Conservation (phyloP, 2,888 invertebrate species). For the Catocala nupta region DNA sequence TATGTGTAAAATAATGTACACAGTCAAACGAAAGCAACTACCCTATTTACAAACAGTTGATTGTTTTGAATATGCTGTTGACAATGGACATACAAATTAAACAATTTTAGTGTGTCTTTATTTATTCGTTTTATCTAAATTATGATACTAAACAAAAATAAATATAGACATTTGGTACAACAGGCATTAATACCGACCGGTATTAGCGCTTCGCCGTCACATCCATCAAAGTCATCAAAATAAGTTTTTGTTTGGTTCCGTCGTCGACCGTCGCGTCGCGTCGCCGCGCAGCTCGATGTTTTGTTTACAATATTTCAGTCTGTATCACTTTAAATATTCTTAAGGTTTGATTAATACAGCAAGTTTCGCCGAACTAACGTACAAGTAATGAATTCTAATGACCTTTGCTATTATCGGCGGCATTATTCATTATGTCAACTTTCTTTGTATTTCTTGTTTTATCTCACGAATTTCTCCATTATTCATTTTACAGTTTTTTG, state of each 20-base stretch:
- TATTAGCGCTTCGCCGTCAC: conserved; percentile 68
- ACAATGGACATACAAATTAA: no score
- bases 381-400: conserved; percentile 49
- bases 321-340: conserved; percentile 75
- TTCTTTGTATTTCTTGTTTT: conserved; percentile 4
- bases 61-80: no score
- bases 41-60: no score
- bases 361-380: conserved; percentile 49
- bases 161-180: no score
- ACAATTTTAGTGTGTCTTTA: no score
- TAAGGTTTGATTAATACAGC: conserved; percentile 66
- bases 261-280: conserved; percentile 56
- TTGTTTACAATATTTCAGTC: conserved; percentile 80
- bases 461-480: background rate
- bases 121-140: no score
- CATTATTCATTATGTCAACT: conserved; percentile 16
- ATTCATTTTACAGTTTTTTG: no score
- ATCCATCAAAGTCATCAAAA: conserved; percentile 82
- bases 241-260: conserved; percentile 81
- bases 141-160: no score
- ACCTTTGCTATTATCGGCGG: conserved; percentile 26
- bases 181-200: no score
- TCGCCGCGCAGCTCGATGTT: conserved; percentile 61
- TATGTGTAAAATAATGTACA: no score
- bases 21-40: no score